Evolutionary conservation across 2,797 vertebrate species (phyloP).

Genomic region (Todus mexicanus): DNA sequence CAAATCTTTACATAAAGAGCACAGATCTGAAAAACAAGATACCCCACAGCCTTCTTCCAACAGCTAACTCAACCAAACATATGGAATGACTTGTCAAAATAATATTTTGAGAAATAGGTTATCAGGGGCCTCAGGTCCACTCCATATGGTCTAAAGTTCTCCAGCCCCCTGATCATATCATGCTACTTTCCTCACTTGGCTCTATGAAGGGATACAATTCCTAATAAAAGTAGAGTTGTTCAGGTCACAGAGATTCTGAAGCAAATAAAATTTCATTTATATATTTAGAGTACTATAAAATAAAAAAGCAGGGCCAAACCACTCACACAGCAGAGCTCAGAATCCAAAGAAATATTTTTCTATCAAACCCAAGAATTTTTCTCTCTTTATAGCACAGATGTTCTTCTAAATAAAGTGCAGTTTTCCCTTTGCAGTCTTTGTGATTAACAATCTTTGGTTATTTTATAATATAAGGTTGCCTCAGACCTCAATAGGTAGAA

Average conservation of each 20-base stretch:
- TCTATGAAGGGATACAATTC: neutral
- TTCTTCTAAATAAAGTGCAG: neutral
- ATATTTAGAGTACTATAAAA: slow-evolving; percentile 5
- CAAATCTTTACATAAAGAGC: neutral
- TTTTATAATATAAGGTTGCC: slow-evolving; percentile 30
- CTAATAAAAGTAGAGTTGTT: slow-evolving; percentile 13
- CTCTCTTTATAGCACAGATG: neutral
- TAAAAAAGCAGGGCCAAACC: neutral
- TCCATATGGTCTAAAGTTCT: slow-evolving; percentile 23
- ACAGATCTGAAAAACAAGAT: slow-evolving; percentile 12
- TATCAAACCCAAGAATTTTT: neutral
- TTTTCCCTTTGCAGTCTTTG: slow-evolving; percentile 10
- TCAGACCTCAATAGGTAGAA: slow-evolving; percentile 43
- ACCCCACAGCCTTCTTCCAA: neutral
- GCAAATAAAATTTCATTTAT: neutral
- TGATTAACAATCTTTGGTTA: slow-evolving; percentile 40
- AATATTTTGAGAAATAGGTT: slow-evolving; percentile 39
- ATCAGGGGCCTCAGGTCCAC: slow-evolving; percentile 19
- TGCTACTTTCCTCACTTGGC: neutral
- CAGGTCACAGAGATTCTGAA: neutral
- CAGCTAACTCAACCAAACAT: slow-evolving; percentile 8
- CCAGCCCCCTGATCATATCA: neutral
- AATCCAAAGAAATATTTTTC: neutral
- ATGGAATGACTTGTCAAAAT: slow-evolving; percentile 33
- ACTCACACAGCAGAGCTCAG: neutral